Evolutionary conservation across 2,797 vertebrate genomes (phyloP), one percentile per base, ranked within the genome.

Genomic region (Notolabrus celidotus): DNA sequence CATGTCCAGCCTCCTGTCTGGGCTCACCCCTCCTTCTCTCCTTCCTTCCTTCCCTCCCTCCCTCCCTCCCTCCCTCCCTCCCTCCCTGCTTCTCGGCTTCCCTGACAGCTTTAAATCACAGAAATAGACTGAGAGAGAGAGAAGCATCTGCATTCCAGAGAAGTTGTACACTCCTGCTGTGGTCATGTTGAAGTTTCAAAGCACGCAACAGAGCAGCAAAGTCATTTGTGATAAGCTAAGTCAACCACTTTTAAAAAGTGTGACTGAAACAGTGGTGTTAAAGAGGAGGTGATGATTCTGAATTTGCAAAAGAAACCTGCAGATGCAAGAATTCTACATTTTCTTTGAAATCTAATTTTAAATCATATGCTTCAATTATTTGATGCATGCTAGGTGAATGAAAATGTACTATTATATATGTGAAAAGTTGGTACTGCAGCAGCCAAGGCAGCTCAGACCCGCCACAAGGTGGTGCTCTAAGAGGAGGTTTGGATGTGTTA

Each of bases 401-500:
- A 22, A 0, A n/a, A 17, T 20, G 10, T 22, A 19, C 5, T 8
- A 45, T 20, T 12, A 20, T 45, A 19, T 19, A 6, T 1, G 5
- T 20, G 10, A 22, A 45, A 22, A 45, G 20, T 54, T 54, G 43
- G 38, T 15, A 56, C 41, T 68, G 54, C 62, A 74, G 57, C 55
- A 72, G 65, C 55, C 20, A 25, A 61, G 27, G 52, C 73, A 61
- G 58, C 74, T 67, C 10, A 45, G 22, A 79, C 19, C 42, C 49
- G 67, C 94, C 94, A 95, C 93, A 93, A 92, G 94, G 92, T 94
- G 94, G 94, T 91, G 94, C 92, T 91, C 65, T 73, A 92, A 92
- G 91, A 92, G 83, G 93, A 88, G 84, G 83, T 91, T 92, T 94
- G 86, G 71, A 73, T 73, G 27, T 56, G 57, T 59, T 71, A 29